phyloP scores from a whole-genome alignment of 1,140 invertebrate genomes.

The Euura lappo region DNA sequence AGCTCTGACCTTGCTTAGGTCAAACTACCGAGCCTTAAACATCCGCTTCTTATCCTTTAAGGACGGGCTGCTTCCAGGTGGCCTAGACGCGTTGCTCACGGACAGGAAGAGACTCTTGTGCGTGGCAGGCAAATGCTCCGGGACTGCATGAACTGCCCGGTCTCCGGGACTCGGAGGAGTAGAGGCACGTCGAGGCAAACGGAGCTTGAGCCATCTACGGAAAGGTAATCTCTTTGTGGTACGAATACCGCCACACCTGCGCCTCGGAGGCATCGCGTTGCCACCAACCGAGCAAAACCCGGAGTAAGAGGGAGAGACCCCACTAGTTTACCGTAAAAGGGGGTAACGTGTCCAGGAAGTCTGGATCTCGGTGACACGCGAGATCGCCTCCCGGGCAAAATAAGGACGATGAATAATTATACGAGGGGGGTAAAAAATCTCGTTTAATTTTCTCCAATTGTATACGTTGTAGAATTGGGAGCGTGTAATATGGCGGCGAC shows the following conservation, averaged over 20 bases:
- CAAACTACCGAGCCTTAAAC: background rate
- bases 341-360: background rate
- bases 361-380: background rate
- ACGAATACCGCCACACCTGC: slow-evolving; percentile 42
- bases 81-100: background rate
- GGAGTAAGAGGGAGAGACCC: background rate
- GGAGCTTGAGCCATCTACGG: slow-evolving; percentile 39
- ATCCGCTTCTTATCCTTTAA: background rate
- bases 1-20: background rate
- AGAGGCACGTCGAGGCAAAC: slow-evolving; percentile 15
- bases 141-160: background rate
- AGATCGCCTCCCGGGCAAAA: slow-evolving; percentile 1
- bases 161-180: background rate
- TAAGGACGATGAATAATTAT: background rate
- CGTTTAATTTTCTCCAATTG: too few species aligned
- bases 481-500: background rate
- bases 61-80: slow-evolving; percentile 1
- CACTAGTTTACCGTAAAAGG: background rate
- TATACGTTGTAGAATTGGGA: too few species aligned
- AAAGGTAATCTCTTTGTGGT: slow-evolving; percentile 33
- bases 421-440: background rate
- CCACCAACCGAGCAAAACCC: background rate
- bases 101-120: slow-evolving; percentile 1
- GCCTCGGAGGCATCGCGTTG: slow-evolving; percentile 1
- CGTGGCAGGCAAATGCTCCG: slow-evolving; percentile 8